phyloP scores from a whole-genome alignment of 2,113 vertebrate species.

The Polypterus senegalus region DNA sequence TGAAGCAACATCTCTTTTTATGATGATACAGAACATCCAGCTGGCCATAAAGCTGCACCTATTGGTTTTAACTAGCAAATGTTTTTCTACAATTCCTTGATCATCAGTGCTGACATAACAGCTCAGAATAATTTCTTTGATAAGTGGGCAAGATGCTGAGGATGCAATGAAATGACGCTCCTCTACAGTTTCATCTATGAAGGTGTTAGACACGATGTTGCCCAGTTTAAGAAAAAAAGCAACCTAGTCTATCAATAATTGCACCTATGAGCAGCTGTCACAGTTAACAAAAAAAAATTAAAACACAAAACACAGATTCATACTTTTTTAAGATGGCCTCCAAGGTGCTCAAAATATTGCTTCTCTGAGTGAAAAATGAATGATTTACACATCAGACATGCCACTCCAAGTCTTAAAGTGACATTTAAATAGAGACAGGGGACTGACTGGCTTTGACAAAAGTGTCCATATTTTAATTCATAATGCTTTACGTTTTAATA shows the following conservation, averaged over 20 bases:
- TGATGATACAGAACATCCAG: constrained; percentile 6
- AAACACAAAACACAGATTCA: not conserved
- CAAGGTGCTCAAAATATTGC: constrained; percentile 16
- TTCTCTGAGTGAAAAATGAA: constrained; percentile 5
- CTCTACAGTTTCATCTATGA: constrained; percentile 11
- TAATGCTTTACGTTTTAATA: constrained; percentile 9
- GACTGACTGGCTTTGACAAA: constrained; percentile 3
- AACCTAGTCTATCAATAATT: constrained; percentile 6
- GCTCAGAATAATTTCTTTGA: constrained; percentile 6
- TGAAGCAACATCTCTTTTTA: constrained; percentile 7
- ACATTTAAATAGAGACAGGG: constrained; percentile 10
- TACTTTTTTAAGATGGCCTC: constrained; percentile 10
- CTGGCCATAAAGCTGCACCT: constrained; percentile 7
- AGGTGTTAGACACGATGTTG: constrained; percentile 10
- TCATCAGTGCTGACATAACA: constrained; percentile 10
- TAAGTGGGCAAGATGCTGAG: constrained; percentile 2
- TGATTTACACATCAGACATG: constrained; percentile 8
- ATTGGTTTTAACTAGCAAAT: constrained; percentile 9
- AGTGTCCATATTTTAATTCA: constrained; percentile 11
- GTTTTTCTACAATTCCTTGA: constrained; percentile 9
- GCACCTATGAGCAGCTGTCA: constrained; percentile 1
- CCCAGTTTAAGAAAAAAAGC: constrained; percentile 14
- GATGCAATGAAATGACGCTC: constrained; percentile 11
- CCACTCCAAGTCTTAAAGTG: constrained; percentile 14
- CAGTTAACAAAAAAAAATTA: constrained; percentile 5